Percentiles rank a stretch among this genome's conserved stretches.
Evolutionary conservation across 2,113 vertebrate species (phyloP).

Genomic region (Albula glossodonta): DNA sequence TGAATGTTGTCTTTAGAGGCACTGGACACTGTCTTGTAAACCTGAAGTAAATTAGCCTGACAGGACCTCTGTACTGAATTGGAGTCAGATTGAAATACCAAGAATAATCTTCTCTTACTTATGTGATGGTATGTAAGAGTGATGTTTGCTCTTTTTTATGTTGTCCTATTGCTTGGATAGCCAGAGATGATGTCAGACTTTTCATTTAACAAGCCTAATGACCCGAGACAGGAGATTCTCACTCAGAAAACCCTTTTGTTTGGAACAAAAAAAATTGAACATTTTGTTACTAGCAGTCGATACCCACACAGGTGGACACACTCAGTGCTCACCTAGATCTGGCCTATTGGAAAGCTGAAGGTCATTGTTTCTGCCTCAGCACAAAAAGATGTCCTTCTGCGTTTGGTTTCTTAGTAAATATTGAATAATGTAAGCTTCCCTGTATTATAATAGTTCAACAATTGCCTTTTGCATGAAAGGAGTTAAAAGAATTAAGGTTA

Average conservation of each 20-base stretch:
- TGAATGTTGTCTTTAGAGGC: background rate
- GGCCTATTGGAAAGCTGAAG: slow-evolving; percentile 31
- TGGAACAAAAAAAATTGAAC: slow-evolving; percentile 45
- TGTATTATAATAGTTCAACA: background rate
- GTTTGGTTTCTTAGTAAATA: slow-evolving; percentile 19
- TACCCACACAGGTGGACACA: slow-evolving; percentile 48
- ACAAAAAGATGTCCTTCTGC: slow-evolving; percentile 17
- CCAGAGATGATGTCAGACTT: slow-evolving; percentile 20
- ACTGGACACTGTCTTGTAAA: background rate
- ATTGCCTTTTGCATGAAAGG: background rate
- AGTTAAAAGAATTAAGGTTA: background rate
- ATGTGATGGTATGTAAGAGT: background rate
- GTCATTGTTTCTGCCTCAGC: slow-evolving; percentile 22
- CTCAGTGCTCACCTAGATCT: slow-evolving; percentile 26
- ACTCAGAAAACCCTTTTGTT: slow-evolving; percentile 50
- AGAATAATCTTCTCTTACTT: background rate
- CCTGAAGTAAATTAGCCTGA: background rate
- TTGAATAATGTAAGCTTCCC: background rate
- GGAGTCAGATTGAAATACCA: background rate
- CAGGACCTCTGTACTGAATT: background rate
- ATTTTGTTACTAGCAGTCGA: slow-evolving; percentile 53
- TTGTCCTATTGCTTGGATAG: slow-evolving; percentile 1
- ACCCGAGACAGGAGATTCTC: slow-evolving; percentile 50
- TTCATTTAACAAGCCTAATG: slow-evolving; percentile 34
- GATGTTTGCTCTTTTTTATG: background rate